Percentiles rank a stretch among this genome's conserved stretches.
Conservation (phyloP, 1,140 invertebrate species). For the Bombus balteatus region DNA sequence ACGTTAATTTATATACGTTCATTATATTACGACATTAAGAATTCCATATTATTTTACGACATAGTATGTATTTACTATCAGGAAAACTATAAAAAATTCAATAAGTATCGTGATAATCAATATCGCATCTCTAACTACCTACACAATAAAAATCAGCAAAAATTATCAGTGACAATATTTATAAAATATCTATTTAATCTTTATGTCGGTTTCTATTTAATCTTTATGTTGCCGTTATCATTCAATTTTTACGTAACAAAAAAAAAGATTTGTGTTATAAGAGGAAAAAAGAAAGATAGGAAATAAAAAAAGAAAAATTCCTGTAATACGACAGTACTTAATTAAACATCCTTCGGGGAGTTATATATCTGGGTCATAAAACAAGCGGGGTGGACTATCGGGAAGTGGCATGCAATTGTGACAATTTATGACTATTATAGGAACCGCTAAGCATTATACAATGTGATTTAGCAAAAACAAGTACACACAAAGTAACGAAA, state of each 20-base stretch:
- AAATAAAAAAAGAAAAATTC: not conserved
- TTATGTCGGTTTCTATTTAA: not conserved
- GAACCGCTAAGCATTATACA: constrained; percentile 13
- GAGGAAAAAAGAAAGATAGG: no score
- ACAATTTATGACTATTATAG: constrained; percentile 45
- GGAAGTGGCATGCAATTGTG: constrained; percentile 47
- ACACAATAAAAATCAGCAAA: no score
- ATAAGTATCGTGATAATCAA: not conserved
- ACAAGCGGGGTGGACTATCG: constrained; percentile 15
- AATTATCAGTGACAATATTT: not conserved
- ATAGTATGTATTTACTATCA: not conserved
- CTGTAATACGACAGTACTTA: not conserved
- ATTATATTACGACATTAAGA: not conserved
- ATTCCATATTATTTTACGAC: not conserved
- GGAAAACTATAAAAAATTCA: not conserved
- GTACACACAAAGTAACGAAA: not conserved
- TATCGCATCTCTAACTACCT: not conserved
- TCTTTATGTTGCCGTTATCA: no score
- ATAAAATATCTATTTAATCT: not conserved
- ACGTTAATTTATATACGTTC: not conserved
- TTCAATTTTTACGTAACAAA: not conserved
- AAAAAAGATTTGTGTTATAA: no score
- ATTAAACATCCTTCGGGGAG: constrained; percentile 7
- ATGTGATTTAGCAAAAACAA: constrained; percentile 12
- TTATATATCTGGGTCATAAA: constrained; percentile 42